A percentile compares a stretch with the other conserved stretches of the same genome.
phyloP scores from a whole-genome alignment of 2,113 vertebrate genomes.

The Ictidomys tridecemlineatus region DNA sequence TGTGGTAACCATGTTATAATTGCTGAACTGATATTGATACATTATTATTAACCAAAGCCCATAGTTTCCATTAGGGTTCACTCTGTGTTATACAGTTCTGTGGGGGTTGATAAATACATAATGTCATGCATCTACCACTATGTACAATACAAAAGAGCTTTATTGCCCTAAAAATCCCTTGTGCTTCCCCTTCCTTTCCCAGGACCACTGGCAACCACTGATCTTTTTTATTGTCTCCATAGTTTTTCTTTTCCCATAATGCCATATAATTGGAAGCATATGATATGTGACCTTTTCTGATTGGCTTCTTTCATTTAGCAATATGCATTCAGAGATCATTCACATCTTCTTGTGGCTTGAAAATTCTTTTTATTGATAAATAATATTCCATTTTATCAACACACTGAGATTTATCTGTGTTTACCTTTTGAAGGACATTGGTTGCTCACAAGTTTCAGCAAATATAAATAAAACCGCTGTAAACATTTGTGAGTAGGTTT shows the following conservation, averaged over 20 bases:
- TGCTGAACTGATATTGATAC: neutral
- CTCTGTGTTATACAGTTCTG: neutral
- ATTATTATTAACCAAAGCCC: conserved; percentile 26
- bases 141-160: neutral
- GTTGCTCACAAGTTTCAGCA: neutral
- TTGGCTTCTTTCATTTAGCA: neutral
- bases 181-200: neutral
- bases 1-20: neutral
- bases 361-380: neutral
- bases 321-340: neutral
- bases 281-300: neutral
- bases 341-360: neutral
- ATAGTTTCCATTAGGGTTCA: neutral
- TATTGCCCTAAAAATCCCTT: neutral
- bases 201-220: neutral
- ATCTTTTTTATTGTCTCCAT: neutral
- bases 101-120: neutral
- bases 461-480: neutral
- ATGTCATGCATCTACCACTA: neutral
- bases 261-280: neutral
- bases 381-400: neutral
- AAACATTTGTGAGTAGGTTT: neutral
- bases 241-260: neutral
- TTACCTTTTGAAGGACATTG: neutral
- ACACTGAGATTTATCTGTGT: neutral